Percentiles rank a stretch among this genome's conserved stretches.
phyloP scores from a whole-genome alignment of 2,797 vertebrate species.

The Sylvia borin region DNA sequence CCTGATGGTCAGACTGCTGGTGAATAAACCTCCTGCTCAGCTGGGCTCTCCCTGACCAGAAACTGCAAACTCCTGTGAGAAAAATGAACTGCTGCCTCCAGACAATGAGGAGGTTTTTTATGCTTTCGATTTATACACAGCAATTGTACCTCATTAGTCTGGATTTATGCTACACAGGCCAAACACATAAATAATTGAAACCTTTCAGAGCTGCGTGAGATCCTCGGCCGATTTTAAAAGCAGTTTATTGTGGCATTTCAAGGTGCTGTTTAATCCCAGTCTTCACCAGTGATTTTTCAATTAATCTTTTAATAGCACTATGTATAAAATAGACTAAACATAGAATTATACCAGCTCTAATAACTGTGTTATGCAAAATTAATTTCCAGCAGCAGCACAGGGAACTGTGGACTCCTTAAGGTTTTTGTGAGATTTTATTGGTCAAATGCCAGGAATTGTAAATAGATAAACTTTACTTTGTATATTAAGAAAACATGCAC shows the following conservation, averaged over 20 bases:
- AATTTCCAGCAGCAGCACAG: slow-evolving; percentile 40
- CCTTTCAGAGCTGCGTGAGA: slow-evolving; percentile 45
- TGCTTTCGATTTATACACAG: slow-evolving; percentile 49
- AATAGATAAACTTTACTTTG: neutral
- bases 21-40: neutral
- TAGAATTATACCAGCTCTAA: slow-evolving; percentile 31
- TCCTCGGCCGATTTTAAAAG: slow-evolving; percentile 65
- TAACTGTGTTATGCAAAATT: slow-evolving; percentile 1
- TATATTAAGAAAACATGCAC: neutral
- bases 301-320: slow-evolving; percentile 56
- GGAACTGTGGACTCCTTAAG: slow-evolving; percentile 14
- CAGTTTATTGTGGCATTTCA: slow-evolving; percentile 55
- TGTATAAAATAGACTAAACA: slow-evolving; percentile 27
- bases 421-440: slow-evolving; percentile 20
- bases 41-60: neutral
- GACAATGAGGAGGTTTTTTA: slow-evolving; percentile 5
- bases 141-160: slow-evolving; percentile 71
- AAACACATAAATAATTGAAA: slow-evolving; percentile 72
- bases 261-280: slow-evolving; percentile 64
- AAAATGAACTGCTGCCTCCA: neutral
- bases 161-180: slow-evolving; percentile 57
- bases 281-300: slow-evolving; percentile 47
- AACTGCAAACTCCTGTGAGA: neutral
- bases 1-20: neutral
- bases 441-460: slow-evolving; percentile 9